Evolutionary conservation across 2,888 invertebrate genomes (phyloP), one percentile per base, ranked within the genome.

Genomic region (Dicyrtoma fusca): DNA sequence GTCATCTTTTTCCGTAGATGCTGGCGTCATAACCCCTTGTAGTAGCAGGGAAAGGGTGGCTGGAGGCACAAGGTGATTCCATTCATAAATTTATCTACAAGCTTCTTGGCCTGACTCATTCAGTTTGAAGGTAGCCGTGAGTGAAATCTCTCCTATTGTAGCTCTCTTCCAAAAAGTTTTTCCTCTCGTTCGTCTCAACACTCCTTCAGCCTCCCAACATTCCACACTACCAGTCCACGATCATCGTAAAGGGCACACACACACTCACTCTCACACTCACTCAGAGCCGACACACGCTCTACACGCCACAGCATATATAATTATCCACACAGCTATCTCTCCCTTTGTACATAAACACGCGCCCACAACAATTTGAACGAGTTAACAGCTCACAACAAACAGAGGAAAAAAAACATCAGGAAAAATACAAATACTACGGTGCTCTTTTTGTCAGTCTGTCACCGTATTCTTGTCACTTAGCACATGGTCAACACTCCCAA

Each of bases 1-100:
- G 65, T 68, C 68, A 68, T 68, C 55, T 49, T 26, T 55, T 68
- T 19, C 17, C 44, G 55, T 42, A 21, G 57, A 26, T 70, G 69
- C 75, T 80, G 76, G 78, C 80, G 80, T 80, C 79, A 80, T 79
- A 76, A 77, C 79, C 80, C 80, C 80, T 74, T 73, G 13, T 45
- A 21, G 57, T 45, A 74, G 34, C 65, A 72, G 76, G 77, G 76
- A 74, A 45, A 72, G 75, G 79, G 79, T 76, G 77, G 76, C 72
- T 72, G 72, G 65, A 23, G 62, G 59, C 34, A 71, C 65, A 74
- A 77, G 79, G 80, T 77, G 78, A 77, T 71, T 80, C 79, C 80
- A 80, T 80, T 80, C 80, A 80, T 79, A 79, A 79, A 79, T 76
- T 76, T 77, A 76, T 74, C 73, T 73, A 74, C 75, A 72, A 75